phyloP scores from a whole-genome alignment of 2,113 vertebrate species.

The Rallus limicola region DNA sequence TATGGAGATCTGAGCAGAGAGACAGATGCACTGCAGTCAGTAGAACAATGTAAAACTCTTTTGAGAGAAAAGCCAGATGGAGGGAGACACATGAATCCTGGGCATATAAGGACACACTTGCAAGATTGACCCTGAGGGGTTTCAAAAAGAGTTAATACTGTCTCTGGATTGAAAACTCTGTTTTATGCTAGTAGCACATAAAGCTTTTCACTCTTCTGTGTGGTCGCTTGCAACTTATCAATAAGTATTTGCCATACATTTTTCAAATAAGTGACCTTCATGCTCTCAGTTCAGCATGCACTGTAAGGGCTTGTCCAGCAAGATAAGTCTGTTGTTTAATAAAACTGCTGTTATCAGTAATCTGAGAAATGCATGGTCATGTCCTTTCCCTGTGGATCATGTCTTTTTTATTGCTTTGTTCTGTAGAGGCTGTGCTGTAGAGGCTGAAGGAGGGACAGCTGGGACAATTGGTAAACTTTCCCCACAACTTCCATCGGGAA shows the following conservation, averaged over 20 bases:
- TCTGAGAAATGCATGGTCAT: not conserved
- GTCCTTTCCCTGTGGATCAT: not conserved
- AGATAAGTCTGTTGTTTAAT: not conserved
- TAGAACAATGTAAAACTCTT: conserved; percentile 48
- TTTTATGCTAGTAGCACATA: conserved; percentile 29
- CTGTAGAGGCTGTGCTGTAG: not conserved
- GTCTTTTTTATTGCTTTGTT: not conserved
- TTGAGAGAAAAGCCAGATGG: conserved; percentile 38
- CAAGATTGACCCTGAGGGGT: not conserved
- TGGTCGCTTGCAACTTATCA: not conserved
- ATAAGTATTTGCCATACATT: conserved; percentile 1
- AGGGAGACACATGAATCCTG: conserved; percentile 4
- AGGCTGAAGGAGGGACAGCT: not conserved
- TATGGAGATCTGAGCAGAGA: not conserved
- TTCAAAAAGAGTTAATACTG: conserved; percentile 19
- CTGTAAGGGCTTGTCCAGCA: not conserved
- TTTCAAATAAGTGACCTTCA: conserved; percentile 38
- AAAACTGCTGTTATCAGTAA: not conserved
- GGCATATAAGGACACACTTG: conserved; percentile 11
- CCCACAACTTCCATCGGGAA: not conserved
- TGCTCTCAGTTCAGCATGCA: not conserved
- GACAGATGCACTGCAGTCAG: not conserved
- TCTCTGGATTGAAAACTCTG: conserved; percentile 19
- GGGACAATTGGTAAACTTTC: not conserved
- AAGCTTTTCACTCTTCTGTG: not conserved